Base-by-base conservation (phyloP, 1,140 invertebrate species). In the Drosophila sturtevanti region DNA sequence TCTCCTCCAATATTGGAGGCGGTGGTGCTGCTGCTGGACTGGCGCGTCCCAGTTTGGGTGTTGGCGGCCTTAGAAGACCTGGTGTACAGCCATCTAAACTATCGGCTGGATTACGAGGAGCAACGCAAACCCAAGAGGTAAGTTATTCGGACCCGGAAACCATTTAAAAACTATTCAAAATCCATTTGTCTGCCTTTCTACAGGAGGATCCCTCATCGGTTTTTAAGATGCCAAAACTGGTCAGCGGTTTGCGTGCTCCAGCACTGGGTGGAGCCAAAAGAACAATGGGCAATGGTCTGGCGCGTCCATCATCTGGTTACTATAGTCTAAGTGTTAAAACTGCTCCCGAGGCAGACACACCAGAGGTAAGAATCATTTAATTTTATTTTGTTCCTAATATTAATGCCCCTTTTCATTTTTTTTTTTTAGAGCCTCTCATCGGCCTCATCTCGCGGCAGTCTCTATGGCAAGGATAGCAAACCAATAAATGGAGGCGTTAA, bases 301-400 rank as follows among this genome's bases (percentile, higher is more conserved):
- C 85, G 4, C 86, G 91, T 3, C 91, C 91, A 9, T 92, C 91
- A 1, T 92, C 91, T 12, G 91, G 86, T 21, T 92, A 79, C 61
- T 92, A 91, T 67, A 91, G 91, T 59, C 62, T 90, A 11, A 85
- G 71, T 58, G 73, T 82, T 63, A 82, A 75, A 56, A 18, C 72
- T 4, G 71, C 75, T 5, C 77, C 74, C 38, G 75, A 79, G 61
- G 63, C 66, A 12, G 78, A 81, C 72, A 81, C 82, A 35, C 72
- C 81, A 21, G 84, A 87, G 72, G 82, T 87, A 12, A 1, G 38
- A 34, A 14, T 31, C 0, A 12, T 16, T 0, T 0, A 12, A 1
- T 4, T 16, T 16, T 27, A 14, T n/a, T 37, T 38, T 21, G 14
- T 51, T 10, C 22, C 9, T 11, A 4, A 0, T 11, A 14, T 21